Evolutionary conservation across 2,888 invertebrate genomes (phyloP).

Genomic region (Villa cingulata): DNA sequence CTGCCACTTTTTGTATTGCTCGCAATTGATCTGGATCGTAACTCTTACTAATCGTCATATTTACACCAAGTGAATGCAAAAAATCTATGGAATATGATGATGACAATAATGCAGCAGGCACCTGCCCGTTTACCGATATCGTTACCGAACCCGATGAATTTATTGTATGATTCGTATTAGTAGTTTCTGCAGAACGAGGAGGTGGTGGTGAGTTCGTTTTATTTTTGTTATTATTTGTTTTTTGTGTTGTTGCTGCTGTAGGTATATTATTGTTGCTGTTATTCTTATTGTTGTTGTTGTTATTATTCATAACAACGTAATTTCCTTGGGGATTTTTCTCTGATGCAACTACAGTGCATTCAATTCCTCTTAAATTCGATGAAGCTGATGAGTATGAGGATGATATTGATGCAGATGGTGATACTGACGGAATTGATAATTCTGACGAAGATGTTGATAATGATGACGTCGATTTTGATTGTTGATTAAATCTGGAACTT

Average conservation of each 20-base stretch:
- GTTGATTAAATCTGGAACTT: background rate
- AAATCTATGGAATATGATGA: conserved; percentile 24
- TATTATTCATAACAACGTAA: background rate
- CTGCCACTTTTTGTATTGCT: background rate
- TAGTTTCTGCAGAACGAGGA: background rate
- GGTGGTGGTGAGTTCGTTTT: too few species aligned
- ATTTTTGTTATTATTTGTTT: too few species aligned
- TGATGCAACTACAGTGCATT: background rate
- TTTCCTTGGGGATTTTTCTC: background rate
- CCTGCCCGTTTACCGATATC: background rate
- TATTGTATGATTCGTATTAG: too few species aligned
- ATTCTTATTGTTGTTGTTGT: conserved; percentile 4
- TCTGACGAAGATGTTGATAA: background rate
- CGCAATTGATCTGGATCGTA: conserved; percentile 4
- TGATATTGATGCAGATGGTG: too few species aligned
- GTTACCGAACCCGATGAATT: background rate
- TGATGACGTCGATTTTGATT: background rate
- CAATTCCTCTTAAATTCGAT: background rate
- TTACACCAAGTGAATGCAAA: conserved; percentile 25
- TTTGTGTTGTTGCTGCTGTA: background rate
- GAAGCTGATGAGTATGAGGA: too few species aligned
- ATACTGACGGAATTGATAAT: too few species aligned
- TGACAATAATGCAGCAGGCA: conserved; percentile 10
- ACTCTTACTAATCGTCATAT: conserved; percentile 21
- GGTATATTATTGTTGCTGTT: conserved; percentile 10